Conservation (phyloP, 92 coral and sea anemone genomes). For the Nematostella vectensis region DNA sequence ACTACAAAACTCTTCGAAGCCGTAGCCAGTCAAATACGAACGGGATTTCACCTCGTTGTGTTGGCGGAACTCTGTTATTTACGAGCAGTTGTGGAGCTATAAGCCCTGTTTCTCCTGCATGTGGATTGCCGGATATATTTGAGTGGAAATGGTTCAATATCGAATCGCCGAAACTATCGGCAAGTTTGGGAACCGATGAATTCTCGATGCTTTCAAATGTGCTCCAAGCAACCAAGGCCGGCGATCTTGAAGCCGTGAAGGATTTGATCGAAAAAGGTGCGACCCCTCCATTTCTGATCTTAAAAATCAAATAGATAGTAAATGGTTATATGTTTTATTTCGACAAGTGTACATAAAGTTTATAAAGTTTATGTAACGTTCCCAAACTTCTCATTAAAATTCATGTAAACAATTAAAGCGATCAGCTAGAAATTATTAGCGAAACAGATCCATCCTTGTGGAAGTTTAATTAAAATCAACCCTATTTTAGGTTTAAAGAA, state of each 20-base stretch:
- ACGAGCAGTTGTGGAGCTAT: constrained; percentile 57
- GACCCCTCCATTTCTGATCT: too few species aligned
- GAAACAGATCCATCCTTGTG: too few species aligned
- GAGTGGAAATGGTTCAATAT: constrained; percentile 86
- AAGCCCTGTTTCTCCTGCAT: constrained; percentile 81
- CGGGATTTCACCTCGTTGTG: constrained; percentile 35
- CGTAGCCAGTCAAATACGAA: constrained; percentile 49
- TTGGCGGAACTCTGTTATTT: constrained; percentile 54
- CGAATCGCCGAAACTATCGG: constrained; percentile 70
- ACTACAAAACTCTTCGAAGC: constrained; percentile 73
- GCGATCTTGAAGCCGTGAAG: constrained; percentile 43
- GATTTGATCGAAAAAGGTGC: constrained; percentile 61
- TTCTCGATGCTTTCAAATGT: constrained; percentile 64
- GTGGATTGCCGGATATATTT: constrained; percentile 62
- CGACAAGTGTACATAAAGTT: too few species aligned
- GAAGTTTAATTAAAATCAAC: too few species aligned
- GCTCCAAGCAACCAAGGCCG: constrained; percentile 63
- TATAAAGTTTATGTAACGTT: too few species aligned
- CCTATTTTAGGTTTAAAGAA: too few species aligned
- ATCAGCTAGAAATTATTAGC: too few species aligned
- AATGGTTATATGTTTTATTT: too few species aligned
- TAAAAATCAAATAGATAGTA: not conserved
- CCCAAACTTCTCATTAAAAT: too few species aligned
- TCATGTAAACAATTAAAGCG: too few species aligned
- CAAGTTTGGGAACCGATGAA: constrained; percentile 71